Evolutionary conservation across 2,888 invertebrate genomes (phyloP).

Genomic region (Aphidius colemani): DNA sequence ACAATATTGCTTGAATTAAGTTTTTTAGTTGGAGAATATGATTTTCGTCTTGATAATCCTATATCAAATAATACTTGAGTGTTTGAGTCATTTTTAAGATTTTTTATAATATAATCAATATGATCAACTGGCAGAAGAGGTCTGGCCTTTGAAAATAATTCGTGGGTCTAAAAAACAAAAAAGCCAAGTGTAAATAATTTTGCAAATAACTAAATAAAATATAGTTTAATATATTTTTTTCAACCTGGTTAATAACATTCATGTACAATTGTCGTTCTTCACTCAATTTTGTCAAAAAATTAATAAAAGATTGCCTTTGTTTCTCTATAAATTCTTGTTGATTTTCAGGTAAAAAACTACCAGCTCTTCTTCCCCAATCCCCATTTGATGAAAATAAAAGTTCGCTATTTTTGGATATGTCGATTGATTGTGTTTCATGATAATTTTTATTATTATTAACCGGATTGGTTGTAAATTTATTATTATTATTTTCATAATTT

Average conservation of each 20-base stretch:
- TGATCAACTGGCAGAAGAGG: conserved; percentile 5
- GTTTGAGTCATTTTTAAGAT: background rate
- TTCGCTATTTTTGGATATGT: background rate
- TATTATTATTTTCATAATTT: conserved; percentile 2
- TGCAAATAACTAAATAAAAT: background rate
- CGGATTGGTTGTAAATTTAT: conserved; percentile 4
- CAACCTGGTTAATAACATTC: conserved; percentile 6
- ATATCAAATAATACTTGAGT: background rate
- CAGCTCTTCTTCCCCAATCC: too few relatives aligned
- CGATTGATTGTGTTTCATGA: background rate
- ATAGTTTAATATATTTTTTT: background rate
- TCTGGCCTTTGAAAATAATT: conserved; percentile 2
- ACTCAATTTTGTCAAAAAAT: conserved; percentile 1
- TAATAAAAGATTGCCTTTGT: background rate
- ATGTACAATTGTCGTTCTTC: conserved; percentile 3
- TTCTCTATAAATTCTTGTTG: too few relatives aligned
- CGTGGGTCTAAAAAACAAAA: conserved; percentile 14
- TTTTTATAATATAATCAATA: conserved; percentile 5
- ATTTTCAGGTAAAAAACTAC: too few relatives aligned
- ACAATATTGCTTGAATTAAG: background rate
- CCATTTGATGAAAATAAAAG: too few relatives aligned
- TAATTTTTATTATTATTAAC: conserved; percentile 10
- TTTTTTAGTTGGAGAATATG: background rate
- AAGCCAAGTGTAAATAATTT: background rate
- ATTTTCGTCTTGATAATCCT: background rate